Conservation (phyloP, 2,888 invertebrate genomes). For the Cenopis cana region DNA sequence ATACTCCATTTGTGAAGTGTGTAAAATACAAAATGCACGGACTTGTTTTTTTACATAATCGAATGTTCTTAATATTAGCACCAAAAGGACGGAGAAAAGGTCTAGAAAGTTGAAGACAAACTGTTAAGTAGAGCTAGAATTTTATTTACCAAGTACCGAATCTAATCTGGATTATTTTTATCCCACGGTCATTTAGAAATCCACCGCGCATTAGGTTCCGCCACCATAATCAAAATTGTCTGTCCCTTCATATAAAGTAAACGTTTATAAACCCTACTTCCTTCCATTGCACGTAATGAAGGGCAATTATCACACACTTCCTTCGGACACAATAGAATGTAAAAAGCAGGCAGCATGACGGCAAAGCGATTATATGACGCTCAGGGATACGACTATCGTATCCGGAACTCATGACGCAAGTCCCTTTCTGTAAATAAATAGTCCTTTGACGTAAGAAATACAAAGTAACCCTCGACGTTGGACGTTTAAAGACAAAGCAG, state of each 20-base stretch:
- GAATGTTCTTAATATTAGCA: neutral
- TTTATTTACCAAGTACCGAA: neutral
- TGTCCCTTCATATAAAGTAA: slow-evolving; percentile 53
- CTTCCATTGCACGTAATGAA: slow-evolving; percentile 64
- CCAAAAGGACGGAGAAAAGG: neutral
- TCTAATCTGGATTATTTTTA: neutral
- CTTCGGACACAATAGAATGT: slow-evolving; percentile 74
- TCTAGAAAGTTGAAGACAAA: neutral
- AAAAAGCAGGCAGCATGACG: slow-evolving; percentile 64
- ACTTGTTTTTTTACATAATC: neutral
- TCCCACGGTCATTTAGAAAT: neutral
- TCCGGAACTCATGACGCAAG: slow-evolving; percentile 30
- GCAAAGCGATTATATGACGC: slow-evolving; percentile 55
- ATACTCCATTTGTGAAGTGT: neutral
- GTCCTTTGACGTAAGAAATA: slow-evolving; percentile 12
- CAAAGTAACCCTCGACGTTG: slow-evolving; percentile 17
- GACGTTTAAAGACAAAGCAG: slow-evolving; percentile 14
- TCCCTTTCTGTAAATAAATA: slow-evolving; percentile 20
- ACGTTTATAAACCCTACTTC: slow-evolving; percentile 67
- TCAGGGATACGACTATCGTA: slow-evolving; percentile 52
- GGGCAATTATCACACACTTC: slow-evolving; percentile 74
- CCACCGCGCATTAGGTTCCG: slow-evolving; percentile 5
- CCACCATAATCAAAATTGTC: slow-evolving; percentile 10
- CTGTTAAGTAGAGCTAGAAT: neutral
- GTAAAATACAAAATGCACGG: neutral